phyloP scores from a whole-genome alignment of 2,888 invertebrate genomes.

The Pammene aurita region DNA sequence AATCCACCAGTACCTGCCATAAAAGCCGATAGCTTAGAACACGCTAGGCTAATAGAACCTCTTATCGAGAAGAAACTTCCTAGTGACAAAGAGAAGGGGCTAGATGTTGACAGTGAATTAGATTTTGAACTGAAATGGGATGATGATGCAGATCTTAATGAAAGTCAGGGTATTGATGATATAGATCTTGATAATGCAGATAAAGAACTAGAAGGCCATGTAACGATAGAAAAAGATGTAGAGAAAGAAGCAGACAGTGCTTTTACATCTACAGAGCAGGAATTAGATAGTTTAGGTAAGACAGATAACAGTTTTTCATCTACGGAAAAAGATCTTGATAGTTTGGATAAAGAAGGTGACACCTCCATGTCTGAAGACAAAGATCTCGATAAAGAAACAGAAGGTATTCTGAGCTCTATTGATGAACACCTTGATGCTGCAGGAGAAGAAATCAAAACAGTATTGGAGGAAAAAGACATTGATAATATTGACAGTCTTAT shows the following conservation, averaged over 20 bases:
- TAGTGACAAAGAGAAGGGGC: conserved; percentile 21
- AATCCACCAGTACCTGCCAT: neutral
- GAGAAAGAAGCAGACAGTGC: conserved; percentile 3
- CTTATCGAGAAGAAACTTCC: conserved; percentile 25
- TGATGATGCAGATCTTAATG: conserved; percentile 50
- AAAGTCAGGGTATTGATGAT: conserved; percentile 9
- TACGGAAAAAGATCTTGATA: conserved; percentile 7
- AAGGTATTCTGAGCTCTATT: conserved; percentile 2
- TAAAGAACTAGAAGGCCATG: neutral
- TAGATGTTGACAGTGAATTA: conserved; percentile 45
- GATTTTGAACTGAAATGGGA: conserved; percentile 63
- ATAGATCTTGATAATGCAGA: neutral
- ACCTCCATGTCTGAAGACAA: neutral
- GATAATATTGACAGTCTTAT: neutral
- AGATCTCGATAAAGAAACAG: neutral
- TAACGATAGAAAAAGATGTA: neutral
- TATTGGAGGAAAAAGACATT: neutral
- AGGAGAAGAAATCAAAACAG: neutral
- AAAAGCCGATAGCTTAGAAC: conserved; percentile 3
- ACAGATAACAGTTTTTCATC: neutral
- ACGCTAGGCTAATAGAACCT: conserved; percentile 12
- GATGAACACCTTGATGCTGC: neutral
- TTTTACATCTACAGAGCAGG: neutral
- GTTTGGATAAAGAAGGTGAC: neutral
- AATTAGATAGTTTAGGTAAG: neutral